Conservation (phyloP, 2,113 vertebrate genomes). For the Phoxinus phoxinus region DNA sequence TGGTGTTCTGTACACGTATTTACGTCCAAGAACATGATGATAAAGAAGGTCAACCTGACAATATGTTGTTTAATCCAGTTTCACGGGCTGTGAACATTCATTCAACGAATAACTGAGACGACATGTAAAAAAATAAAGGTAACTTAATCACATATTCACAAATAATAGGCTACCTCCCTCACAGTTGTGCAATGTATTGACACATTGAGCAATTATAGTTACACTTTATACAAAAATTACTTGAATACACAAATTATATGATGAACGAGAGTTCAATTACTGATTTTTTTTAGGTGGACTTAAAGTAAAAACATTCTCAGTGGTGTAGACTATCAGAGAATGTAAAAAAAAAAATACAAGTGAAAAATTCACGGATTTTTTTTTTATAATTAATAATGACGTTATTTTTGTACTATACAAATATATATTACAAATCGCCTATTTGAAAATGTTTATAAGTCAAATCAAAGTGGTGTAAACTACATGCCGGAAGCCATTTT, state of each 20-base stretch:
- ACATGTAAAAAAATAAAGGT: not conserved
- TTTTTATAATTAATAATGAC: too few species aligned
- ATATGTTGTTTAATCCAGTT: slow-evolving; percentile 40
- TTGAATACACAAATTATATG: not conserved
- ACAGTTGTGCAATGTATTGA: too few species aligned
- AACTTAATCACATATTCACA: not conserved
- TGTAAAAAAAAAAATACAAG: not conserved
- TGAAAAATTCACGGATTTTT: not conserved
- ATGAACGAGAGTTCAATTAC: not conserved
- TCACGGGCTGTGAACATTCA: slow-evolving; percentile 5
- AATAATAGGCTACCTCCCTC: not conserved
- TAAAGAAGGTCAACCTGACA: slow-evolving; percentile 85
- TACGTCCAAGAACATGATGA: slow-evolving; percentile 81
- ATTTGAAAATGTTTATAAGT: too few species aligned
- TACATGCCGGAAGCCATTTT: not conserved
- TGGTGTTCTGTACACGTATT: slow-evolving; percentile 75
- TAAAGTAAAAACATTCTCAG: not conserved
- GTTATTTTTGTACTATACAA: too few species aligned
- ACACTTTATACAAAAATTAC: slow-evolving; percentile 38
- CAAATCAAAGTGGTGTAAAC: not conserved
- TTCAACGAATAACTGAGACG: slow-evolving; percentile 6
- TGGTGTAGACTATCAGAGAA: not conserved
- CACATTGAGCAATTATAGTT: too few species aligned
- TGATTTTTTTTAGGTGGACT: not conserved
- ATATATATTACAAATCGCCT: too few species aligned